Base-by-base conservation (phyloP, 2,113 vertebrate species). In the Nesogale talazaci region DNA sequence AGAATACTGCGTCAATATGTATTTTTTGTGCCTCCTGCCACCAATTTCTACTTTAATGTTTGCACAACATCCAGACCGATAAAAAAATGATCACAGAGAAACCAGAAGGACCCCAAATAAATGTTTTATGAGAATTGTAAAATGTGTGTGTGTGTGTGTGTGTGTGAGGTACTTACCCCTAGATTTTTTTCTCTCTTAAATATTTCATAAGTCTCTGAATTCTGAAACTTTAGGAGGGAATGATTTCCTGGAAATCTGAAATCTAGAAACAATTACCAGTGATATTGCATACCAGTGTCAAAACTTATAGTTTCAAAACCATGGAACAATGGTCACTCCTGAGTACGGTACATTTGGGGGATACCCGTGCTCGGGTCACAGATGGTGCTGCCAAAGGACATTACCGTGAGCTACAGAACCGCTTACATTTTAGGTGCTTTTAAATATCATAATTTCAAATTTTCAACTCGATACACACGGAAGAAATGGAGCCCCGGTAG, bases 101-200 rank as follows among this genome's bases (percentile, higher is more conserved):
- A 88, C 4, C 57, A 90, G 36, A 90, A 85, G 56, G 38, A 15
- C 16, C 31, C 78, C 38, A 88, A 56, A 19, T 82, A 72, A 38
- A 34, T 22, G 40, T 57, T 77, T 84, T 59, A 76, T 19, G 56
- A 29, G 7, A 69, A 69, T 80, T 29, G 69, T 7, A 52, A 52
- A 11, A 8, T 7, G 46, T 52, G 46, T 52, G n/a, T n/a, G n/a
- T n/a, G n/a, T n/a, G n/a, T n/a, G n/a, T n/a, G n/a, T n/a, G n/a
- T n/a, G n/a, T 6, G 46, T 34, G n/a, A 91, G 42, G 1, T 16
- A 98, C 98, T 98, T 96, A 98, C 98, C 95, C 19, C 0, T 91
- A 38, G 3, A 82, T 88, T 97, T 97, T 95, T 97, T 85, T 97
- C 96, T 36, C 52, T 91, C 79, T 86, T 98, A 97, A 96, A 95